These are phyloP conservation scores for Lasiurus borealis DNA, from an alignment of 2,113 vertebrate species.

Conservation along the genomic window DNA sequence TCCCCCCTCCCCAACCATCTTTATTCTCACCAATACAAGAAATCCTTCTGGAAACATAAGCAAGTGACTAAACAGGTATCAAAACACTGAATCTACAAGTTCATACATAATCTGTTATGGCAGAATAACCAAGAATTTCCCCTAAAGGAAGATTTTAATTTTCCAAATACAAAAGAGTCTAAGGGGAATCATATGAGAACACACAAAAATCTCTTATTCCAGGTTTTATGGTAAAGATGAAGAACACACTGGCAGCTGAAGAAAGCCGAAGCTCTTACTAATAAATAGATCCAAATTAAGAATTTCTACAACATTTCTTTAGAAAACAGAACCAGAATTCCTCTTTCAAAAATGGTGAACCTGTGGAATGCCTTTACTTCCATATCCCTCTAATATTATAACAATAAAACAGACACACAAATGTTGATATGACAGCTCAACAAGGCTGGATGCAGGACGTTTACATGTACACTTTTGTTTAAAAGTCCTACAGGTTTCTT, in stretches of 20 bases:
- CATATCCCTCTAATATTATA: constrained; percentile 76
- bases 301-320: constrained; percentile 86
- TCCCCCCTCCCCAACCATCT: constrained; percentile 58
- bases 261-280: constrained; percentile 82
- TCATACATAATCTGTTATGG: constrained; percentile 76
- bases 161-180: constrained; percentile 82
- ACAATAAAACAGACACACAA: constrained; percentile 83
- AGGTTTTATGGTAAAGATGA: constrained; percentile 79
- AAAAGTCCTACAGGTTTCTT: constrained; percentile 86
- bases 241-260: constrained; percentile 80
- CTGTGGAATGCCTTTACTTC: constrained; percentile 83
- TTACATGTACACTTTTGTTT: constrained; percentile 80
- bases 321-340: constrained; percentile 82
- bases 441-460: constrained; percentile 82
- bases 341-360: constrained; percentile 74
- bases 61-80: constrained; percentile 75
- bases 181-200: constrained; percentile 78
- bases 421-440: constrained; percentile 81
- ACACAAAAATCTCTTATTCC: constrained; percentile 83
- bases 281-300: constrained; percentile 89
- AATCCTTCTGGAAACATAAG: constrained; percentile 85
- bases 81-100: constrained; percentile 74
- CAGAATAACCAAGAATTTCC: constrained; percentile 69
- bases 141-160: constrained; percentile 83
- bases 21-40: constrained; percentile 78